These are phyloP conservation scores for Limnephilus lunatus DNA, from an alignment of 2,888 invertebrate genomes.

Conservation along the genomic window DNA sequence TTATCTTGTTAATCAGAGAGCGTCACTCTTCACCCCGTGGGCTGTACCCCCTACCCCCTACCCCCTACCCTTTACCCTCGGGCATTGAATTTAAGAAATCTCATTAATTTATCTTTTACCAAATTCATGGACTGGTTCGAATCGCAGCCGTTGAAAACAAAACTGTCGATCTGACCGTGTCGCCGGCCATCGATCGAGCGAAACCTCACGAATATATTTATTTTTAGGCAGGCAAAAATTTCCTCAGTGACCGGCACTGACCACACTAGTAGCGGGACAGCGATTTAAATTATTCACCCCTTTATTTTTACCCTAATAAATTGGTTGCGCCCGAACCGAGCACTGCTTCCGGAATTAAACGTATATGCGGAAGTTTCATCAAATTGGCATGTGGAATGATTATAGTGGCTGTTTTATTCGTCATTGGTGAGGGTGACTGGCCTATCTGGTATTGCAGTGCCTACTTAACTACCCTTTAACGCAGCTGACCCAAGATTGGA, in stretches of 20 bases:
- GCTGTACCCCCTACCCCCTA: not conserved
- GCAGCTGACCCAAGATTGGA: conserved; percentile 14
- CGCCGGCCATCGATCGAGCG: not conserved
- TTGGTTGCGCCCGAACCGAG: conserved; percentile 58
- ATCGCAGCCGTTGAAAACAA: not conserved
- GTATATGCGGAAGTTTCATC: conserved; percentile 45
- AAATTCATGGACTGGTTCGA: not conserved
- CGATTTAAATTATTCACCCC: conserved; percentile 66
- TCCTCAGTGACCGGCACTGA: conserved; percentile 57
- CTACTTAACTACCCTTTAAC: not conserved
- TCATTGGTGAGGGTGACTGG: conserved; percentile 29
- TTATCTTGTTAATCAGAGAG: conserved; percentile 37
- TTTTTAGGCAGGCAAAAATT: conserved; percentile 59
- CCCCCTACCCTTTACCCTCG: not conserved
- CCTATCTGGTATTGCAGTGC: not conserved
- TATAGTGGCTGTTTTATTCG: conserved; percentile 40
- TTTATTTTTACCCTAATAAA: conserved; percentile 65
- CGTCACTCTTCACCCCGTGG: not conserved
- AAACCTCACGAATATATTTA: conserved; percentile 56
- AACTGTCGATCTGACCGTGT: not conserved
- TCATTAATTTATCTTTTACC: conserved; percentile 36
- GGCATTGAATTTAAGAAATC: conserved; percentile 32
- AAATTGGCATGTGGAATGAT: conserved; percentile 53
- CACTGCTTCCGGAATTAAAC: conserved; percentile 63
- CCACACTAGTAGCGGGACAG: conserved; percentile 48